These are phyloP conservation scores for Bagarius yarrelli DNA, from an alignment of 2,113 vertebrate genomes.

Conservation along the genomic window DNA sequence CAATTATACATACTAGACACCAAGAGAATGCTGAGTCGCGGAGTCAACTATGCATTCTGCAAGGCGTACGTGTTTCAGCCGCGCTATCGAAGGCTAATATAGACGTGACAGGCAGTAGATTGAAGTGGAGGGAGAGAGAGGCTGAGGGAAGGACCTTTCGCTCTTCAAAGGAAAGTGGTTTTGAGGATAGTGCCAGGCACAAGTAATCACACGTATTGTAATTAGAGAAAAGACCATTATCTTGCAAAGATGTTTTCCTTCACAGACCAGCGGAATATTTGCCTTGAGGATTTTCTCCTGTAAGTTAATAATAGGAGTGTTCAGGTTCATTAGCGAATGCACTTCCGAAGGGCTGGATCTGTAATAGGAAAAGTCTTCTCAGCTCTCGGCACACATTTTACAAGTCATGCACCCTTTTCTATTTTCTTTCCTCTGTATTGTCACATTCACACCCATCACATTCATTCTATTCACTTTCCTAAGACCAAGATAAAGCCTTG, in stretches of 20 bases:
- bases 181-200: slow-evolving; percentile 38
- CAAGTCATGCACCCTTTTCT: slow-evolving; percentile 35
- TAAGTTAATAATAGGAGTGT: slow-evolving; percentile 82
- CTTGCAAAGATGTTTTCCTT: slow-evolving; percentile 80
- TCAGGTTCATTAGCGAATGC: slow-evolving; percentile 76
- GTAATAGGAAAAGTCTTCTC: slow-evolving; percentile 62
- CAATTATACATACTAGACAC: slow-evolving; percentile 26
- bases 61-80: slow-evolving; percentile 15
- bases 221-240: slow-evolving; percentile 76
- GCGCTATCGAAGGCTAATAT: slow-evolving; percentile 58
- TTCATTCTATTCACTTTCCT: slow-evolving; percentile 24
- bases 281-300: slow-evolving; percentile 71
- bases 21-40: slow-evolving; percentile 24
- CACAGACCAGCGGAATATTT: slow-evolving; percentile 68
- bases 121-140: slow-evolving; percentile 43
- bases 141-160: not conserved
- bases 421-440: slow-evolving; percentile 32
- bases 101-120: slow-evolving; percentile 62
- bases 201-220: slow-evolving; percentile 67
- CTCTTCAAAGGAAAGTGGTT: slow-evolving; percentile 51
- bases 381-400: slow-evolving; percentile 24
- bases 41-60: not conserved
- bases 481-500: slow-evolving; percentile 36
- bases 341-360: slow-evolving; percentile 73
- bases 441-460: slow-evolving; percentile 34